Evolutionary conservation across 2,797 vertebrate species (phyloP).

Genomic region (Amniataba percoides): DNA sequence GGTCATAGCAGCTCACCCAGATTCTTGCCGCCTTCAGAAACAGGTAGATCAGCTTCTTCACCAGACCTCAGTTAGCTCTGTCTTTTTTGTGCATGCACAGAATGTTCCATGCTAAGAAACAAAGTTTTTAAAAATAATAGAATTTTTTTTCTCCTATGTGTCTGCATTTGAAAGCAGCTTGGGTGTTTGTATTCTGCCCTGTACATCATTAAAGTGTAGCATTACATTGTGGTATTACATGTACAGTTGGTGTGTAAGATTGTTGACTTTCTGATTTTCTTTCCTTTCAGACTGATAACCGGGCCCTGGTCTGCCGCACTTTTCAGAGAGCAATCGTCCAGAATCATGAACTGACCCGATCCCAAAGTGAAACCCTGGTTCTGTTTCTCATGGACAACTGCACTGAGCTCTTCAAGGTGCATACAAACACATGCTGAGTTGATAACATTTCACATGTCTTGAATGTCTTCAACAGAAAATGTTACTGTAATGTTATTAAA

Average conservation of each 20-base stretch:
- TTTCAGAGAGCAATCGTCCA: slow-evolving; percentile 88
- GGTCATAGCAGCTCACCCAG: slow-evolving; percentile 76
- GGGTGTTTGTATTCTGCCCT: neutral
- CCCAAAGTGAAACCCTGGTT: slow-evolving; percentile 83
- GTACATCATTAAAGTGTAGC: neutral
- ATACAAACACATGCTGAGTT: neutral
- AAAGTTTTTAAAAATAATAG: too few relatives aligned
- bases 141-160: too few relatives aligned
- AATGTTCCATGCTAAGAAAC: neutral
- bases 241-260: neutral
- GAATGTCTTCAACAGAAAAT: neutral
- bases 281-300: slow-evolving; percentile 86
- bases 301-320: slow-evolving; percentile 83
- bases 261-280: neutral
- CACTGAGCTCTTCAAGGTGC: slow-evolving; percentile 87
- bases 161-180: neutral
- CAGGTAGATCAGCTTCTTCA: slow-evolving; percentile 76
- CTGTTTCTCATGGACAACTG: slow-evolving; percentile 88
- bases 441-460: neutral
- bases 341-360: slow-evolving; percentile 82
- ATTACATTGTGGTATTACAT: neutral
- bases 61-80: neutral
- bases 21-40: slow-evolving; percentile 87
- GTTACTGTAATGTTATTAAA: neutral
- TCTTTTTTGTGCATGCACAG: neutral